Evolutionary conservation across 1,140 invertebrate genomes (phyloP).

Genomic region (Bombus impatiens): DNA sequence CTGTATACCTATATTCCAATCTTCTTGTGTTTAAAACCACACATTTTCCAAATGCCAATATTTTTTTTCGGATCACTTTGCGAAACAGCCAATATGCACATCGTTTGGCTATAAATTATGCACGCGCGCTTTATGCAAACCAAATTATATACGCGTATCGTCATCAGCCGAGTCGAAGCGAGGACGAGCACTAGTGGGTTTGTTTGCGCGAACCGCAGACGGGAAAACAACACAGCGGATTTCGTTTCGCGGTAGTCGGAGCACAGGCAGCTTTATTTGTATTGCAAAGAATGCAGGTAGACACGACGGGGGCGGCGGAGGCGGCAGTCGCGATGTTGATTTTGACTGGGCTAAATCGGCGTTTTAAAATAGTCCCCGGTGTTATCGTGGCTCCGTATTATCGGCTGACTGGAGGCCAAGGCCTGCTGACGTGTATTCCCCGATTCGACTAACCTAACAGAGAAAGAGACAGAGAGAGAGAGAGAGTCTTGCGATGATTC

Average conservation of each 20-base stretch:
- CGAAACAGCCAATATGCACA: neutral
- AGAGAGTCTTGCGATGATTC: neutral
- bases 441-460: neutral
- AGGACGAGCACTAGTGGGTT: neutral
- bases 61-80: neutral
- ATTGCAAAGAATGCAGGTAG: slow-evolving; percentile 14
- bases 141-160: neutral
- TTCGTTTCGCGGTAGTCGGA: neutral
- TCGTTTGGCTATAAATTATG: neutral
- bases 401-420: slow-evolving; percentile 65
- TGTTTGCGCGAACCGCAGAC: slow-evolving; percentile 15
- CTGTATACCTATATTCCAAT: too few species aligned
- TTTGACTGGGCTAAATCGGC: slow-evolving; percentile 55
- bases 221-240: slow-evolving; percentile 9
- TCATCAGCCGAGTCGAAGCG: neutral
- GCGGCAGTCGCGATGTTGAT: slow-evolving; percentile 42
- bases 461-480: neutral
- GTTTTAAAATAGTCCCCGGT: slow-evolving; percentile 61
- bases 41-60: neutral
- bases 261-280: neutral
- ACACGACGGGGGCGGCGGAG: neutral
- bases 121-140: slow-evolving; percentile 1
- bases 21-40: too few species aligned
- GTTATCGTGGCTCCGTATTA: slow-evolving; percentile 58
- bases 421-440: slow-evolving; percentile 48